Evolutionary conservation across 2,113 vertebrate species (phyloP).

Genomic region (Progne subis): DNA sequence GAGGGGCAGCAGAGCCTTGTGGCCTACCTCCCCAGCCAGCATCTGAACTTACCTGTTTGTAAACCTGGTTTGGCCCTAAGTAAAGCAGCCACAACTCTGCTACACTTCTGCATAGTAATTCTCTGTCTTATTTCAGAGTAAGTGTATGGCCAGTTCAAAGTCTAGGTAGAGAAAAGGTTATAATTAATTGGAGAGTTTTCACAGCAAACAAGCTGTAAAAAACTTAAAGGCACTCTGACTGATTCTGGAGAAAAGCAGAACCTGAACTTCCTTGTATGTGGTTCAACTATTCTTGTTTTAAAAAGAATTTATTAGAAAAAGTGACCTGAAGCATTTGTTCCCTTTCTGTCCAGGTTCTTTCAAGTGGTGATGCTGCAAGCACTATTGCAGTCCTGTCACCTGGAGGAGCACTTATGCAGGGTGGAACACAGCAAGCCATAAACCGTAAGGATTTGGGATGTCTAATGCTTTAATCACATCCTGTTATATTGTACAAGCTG

Average conservation of each 20-base stretch:
- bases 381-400: slow-evolving; percentile 92
- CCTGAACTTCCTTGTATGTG: not conserved
- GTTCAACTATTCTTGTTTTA: not conserved
- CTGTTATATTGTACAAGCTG: not conserved
- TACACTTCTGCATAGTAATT: not conserved
- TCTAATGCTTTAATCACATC: not conserved
- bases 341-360: slow-evolving; percentile 83
- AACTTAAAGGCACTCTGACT: not conserved
- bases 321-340: not conserved
- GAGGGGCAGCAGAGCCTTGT: not conserved
- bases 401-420: slow-evolving; percentile 94
- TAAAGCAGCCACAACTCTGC: not conserved
- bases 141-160: not conserved
- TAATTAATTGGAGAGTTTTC: not conserved
- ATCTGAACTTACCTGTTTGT: not conserved
- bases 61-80: not conserved
- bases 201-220: not conserved
- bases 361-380: slow-evolving; percentile 86
- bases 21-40: not conserved
- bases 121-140: not conserved
- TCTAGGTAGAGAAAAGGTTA: not conserved
- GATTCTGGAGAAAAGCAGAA: not conserved
- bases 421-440: slow-evolving; percentile 91
- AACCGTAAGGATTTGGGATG: slow-evolving; percentile 82
- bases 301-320: not conserved